Base-by-base conservation (phyloP, 1,140 invertebrate genomes). In the Halictus rubicundus region DNA sequence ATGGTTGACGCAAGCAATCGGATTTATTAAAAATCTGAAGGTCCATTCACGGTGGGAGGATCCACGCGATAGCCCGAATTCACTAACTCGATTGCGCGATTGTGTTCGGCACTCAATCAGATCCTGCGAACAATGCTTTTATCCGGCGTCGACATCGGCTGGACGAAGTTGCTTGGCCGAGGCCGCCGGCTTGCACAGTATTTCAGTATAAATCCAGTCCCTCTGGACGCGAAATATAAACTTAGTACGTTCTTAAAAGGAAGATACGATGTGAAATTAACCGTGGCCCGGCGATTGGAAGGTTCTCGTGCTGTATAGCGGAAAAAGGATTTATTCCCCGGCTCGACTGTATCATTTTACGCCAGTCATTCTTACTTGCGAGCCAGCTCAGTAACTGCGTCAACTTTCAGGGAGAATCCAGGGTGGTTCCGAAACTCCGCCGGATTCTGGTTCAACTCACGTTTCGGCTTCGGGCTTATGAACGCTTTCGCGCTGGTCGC, bases 381-480 rank as follows among this genome's bases (percentile, higher is more conserved):
- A 54, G 42, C 42, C 66, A 10, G 23, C 12, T 21, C 37, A 14
- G 21, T 82, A 86, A 85, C 82, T 83, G 77, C 65, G 59, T 72
- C 54, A 68, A 84, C 76, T 80, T 87, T 42, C 71, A 93, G 93
- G 27, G 90, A 95, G 54, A 96, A 97, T 90, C 92, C 93, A 5
- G 96, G 96, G 2, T 98, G 97, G 97, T 93, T 95, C 85, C 93
- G 93, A 65, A 98, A 98, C 89, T 95, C 93, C 0, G 95, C 94
- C 46, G 96, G 96, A 39, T 94, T 97, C 54, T 95, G 94, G 92
- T 96, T 96, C 90, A 96, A 96, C 89, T 94, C 96, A 2, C 94
- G 96, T 86, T 98, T 98, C 91, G 98, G 98, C 10, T 99, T 98
- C 91, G 98, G 98, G 9, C 92, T 99, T 52, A 96, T 99, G 94